These are phyloP conservation scores for Pedetes capensis DNA, from an alignment of 2,113 vertebrate species.

Conservation along the genomic window DNA sequence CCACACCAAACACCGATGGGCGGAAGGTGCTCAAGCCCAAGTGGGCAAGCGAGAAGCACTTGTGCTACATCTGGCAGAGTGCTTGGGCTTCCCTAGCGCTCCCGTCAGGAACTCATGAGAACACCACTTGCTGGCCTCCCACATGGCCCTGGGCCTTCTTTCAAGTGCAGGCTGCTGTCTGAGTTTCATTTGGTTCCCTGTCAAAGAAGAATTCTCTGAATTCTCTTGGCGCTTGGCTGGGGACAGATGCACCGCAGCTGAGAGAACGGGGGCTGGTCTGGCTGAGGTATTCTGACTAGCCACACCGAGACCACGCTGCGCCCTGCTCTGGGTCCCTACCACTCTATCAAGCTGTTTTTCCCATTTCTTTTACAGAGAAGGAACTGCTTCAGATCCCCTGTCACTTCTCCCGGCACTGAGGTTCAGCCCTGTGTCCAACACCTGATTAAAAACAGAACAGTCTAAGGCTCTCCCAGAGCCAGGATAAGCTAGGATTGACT, in stretches of 20 bases:
- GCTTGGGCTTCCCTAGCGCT: neutral
- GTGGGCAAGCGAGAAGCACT: neutral
- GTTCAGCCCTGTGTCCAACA: neutral
- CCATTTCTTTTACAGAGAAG: neutral
- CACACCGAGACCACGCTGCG: neutral
- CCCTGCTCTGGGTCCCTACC: no score
- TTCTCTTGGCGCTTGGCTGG: neutral
- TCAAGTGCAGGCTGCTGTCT: conserved; percentile 10
- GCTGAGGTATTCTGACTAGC: neutral
- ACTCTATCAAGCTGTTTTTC: neutral
- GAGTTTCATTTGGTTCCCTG: neutral
- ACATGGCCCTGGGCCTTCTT: neutral
- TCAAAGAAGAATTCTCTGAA: conserved; percentile 53
- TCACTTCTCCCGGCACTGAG: neutral
- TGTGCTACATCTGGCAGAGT: neutral
- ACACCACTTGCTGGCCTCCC: neutral
- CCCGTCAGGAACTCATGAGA: neutral
- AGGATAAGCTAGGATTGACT: neutral
- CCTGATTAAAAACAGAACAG: neutral
- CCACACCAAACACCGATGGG: neutral
- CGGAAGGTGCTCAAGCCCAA: neutral
- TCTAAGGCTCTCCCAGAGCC: neutral
- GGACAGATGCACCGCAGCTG: neutral
- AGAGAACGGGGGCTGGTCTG: neutral
- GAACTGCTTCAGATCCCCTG: neutral